Base-by-base conservation (phyloP, 2,888 invertebrate genomes). In the Mesochorus sp. region DNA sequence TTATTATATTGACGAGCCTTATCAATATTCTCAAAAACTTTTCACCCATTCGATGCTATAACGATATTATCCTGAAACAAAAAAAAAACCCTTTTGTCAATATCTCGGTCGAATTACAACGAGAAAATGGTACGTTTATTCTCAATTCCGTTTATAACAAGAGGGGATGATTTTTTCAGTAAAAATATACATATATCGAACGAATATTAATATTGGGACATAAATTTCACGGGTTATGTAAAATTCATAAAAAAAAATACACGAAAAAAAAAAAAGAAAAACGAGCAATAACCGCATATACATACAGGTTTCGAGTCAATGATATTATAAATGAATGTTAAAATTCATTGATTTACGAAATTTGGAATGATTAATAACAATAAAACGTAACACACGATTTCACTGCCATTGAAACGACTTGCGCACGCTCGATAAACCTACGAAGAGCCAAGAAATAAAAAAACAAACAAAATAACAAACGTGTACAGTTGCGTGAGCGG, bases 351-450 rank as follows among this genome's bases (percentile, higher is more conserved):
- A 83, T 74, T 87, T 86, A 85, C 83, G 83, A 78, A 85, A 84
- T 84, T 83, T 83, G 84, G 83, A 85, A 82, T 82, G 84, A 84
- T 86, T 85, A 85, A 88, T 86, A 82, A 86, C 85, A 86, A 86
- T 85, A 86, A 87, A 72, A 67, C 80, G 79, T 79, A 80, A 81
- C 66, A 82, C 81, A 83, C n/a, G n/a, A 83, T 88, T 87, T 89
- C 88, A 89, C 89, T 88, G 88, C 89, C 89, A 89, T 84, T 84
- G 83, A 84, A 87, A 87, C 82, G 87, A 88, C 87, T 88, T 86
- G 88, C 84, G 86, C 88, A 85, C 82, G n/a, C n/a, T n/a, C n/a
- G n/a, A n/a, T 72, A 76, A 81, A n/a, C n/a, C 72, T 57, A 78
- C 64, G 47, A 79, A 82, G 83, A 80, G 83, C 82, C 80, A 82